A percentile compares a stretch with the other conserved stretches of the same genome.
These are phyloP conservation scores for Stenolophus ochropezus DNA, from an alignment of 2,888 invertebrate species.

Conservation along the genomic window DNA sequence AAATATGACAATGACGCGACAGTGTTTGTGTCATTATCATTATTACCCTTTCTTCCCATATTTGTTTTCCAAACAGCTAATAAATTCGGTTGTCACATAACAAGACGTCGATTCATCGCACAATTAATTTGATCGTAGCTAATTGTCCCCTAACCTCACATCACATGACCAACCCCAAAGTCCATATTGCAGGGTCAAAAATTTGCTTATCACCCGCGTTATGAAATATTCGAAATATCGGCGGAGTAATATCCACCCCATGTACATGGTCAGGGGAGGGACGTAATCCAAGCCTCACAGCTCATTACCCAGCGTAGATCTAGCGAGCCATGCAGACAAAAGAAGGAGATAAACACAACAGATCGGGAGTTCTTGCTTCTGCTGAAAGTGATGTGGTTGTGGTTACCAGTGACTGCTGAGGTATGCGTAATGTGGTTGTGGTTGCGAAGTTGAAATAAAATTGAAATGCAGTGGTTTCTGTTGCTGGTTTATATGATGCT, in stretches of 20 bases:
- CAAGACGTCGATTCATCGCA: neutral
- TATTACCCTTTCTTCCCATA: neutral
- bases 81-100: neutral
- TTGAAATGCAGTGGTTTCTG: neutral
- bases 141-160: constrained; percentile 10
- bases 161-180: constrained; percentile 30
- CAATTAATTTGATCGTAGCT: constrained; percentile 36
- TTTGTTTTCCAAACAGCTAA: constrained; percentile 1
- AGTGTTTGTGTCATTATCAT: neutral
- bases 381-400: neutral
- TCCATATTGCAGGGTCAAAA: constrained; percentile 55
- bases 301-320: constrained; percentile 30
- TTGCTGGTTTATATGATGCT: neutral
- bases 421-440: neutral
- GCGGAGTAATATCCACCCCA: constrained; percentile 40
- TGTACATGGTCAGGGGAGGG: constrained; percentile 9
- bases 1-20: neutral
- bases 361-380: neutral
- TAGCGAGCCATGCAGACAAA: constrained; percentile 12
- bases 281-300: constrained; percentile 20
- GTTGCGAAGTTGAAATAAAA: neutral
- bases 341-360: constrained; percentile 23
- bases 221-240: constrained; percentile 56
- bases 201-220: constrained; percentile 58
- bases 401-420: neutral